phyloP scores from a whole-genome alignment of 1,140 invertebrate genomes.

The Pantala flavescens region DNA sequence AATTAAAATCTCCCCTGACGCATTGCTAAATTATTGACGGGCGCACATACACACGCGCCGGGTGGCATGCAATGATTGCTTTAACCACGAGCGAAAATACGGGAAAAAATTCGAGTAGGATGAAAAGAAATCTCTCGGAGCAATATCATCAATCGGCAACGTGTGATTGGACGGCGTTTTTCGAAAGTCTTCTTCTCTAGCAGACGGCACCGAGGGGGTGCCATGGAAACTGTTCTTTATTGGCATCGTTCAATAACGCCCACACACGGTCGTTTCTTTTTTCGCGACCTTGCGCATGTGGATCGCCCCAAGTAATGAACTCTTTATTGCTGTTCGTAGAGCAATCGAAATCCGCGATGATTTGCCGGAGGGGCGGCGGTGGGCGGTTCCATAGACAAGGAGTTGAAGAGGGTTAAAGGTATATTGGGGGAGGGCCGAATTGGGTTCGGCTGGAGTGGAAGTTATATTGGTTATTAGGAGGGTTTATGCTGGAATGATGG shows the following conservation, averaged over 20 bases:
- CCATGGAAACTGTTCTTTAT: neutral
- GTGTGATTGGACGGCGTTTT: neutral
- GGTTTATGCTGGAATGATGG: neutral
- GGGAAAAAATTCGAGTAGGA: neutral
- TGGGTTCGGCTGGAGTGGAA: neutral
- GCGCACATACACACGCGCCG: neutral
- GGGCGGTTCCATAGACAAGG: neutral
- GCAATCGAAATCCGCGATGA: constrained; percentile 4
- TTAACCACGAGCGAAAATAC: neutral
- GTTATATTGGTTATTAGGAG: constrained; percentile 4
- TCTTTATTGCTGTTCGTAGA: neutral
- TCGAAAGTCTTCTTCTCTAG: neutral
- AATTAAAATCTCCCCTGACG: constrained; percentile 1
- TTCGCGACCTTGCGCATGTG: neutral
- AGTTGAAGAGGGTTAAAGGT: neutral
- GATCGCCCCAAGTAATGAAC: neutral
- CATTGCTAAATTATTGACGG: constrained; percentile 1
- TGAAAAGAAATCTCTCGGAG: neutral
- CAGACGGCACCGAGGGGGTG: neutral
- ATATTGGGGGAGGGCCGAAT: neutral
- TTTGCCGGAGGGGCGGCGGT: neutral
- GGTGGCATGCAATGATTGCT: neutral
- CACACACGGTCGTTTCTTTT: neutral
- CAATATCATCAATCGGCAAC: neutral
- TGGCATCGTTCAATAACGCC: neutral